Base-by-base conservation (phyloP, 2,888 invertebrate species). In the Zaprionus obscuricornis region DNA sequence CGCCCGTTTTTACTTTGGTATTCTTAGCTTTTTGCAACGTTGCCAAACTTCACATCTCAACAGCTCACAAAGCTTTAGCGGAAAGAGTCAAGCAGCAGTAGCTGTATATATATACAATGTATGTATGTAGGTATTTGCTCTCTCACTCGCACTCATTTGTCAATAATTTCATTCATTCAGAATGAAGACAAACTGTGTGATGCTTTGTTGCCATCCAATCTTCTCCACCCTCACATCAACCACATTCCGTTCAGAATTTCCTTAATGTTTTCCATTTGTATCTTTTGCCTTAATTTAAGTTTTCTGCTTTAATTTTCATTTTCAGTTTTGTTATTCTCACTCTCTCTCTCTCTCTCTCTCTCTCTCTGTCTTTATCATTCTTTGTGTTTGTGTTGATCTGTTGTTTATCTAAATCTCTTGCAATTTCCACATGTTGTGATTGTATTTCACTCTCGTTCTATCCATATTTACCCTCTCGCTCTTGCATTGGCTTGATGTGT, bases 1-100 rank as follows among this genome's bases (percentile, higher is more conserved):
- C 65, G 78, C 78, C 63, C 82, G 71, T 81, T 78, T 84, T 78
- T 85, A 67, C 82, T 82, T 82, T 67, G 77, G 66, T 69, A 64
- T 83, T 68, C 77, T 60, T 78, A 62, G 40, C 27, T 45, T 7
- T 7, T 3, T 34, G 68, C 77, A 51, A 40, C 57, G 84, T 77
- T 77, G 76, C 76, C 76, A 63, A 72, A 60, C 39, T 77, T 74
- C 74, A 58, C 40, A 26, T 42, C 49, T 54, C 17, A 45, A 46
- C 50, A 39, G 42, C 64, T 46, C 20, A 8, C 14, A 40, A 14
- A 69, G 70, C 60, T 51, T 16, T 13, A 8, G 10, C 24, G 1
- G 1, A 14, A 7, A 31, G 17, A n/a, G n/a, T n/a, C n/a, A 34
- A 24, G 39, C 52, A 43, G 31, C 29, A 29, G 22, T 11, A 18